Percentiles rank a stretch among this genome's conserved stretches.
Conservation (phyloP, 2,888 invertebrate genomes). For the Trichopoda pennipes region DNA sequence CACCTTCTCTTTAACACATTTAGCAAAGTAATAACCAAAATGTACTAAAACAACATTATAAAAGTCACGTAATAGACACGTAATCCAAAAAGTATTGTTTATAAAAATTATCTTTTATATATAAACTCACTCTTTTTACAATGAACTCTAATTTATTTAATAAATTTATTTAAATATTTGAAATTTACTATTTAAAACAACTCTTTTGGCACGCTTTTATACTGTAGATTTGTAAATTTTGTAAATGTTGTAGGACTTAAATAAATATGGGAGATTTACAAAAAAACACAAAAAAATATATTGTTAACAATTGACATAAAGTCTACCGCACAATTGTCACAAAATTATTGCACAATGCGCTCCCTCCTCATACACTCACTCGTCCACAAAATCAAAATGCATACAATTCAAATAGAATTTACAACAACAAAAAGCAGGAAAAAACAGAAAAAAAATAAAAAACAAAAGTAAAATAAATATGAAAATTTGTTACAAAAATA, state of each 20-base stretch:
- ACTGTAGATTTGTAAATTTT: neutral
- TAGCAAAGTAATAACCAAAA: no score
- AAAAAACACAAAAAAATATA: conserved; percentile 14
- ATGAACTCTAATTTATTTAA: no score
- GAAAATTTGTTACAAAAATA: conserved; percentile 38
- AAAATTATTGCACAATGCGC: conserved; percentile 66
- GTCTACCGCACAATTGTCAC: conserved; percentile 69
- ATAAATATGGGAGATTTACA: conserved; percentile 30
- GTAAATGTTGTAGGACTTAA: conserved; percentile 54
- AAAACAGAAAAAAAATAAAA: conserved; percentile 19
- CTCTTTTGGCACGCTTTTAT: conserved; percentile 17
- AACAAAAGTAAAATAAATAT: conserved; percentile 22
- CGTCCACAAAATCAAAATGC: conserved; percentile 12
- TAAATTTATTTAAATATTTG: conserved; percentile 29
- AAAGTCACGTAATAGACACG: no score
- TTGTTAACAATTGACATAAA: conserved; percentile 67
- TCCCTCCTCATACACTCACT: conserved; percentile 49
- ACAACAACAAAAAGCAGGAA: no score
- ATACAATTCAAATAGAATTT: conserved; percentile 23
- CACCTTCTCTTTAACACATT: no score
- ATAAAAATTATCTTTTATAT: no score
- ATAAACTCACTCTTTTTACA: no score
- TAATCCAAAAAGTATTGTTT: no score
- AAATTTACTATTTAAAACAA: conserved; percentile 49
- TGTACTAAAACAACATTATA: no score